These are phyloP conservation scores for Cephus nigrinus DNA, from an alignment of 2,888 invertebrate genomes.

Conservation along the genomic window DNA sequence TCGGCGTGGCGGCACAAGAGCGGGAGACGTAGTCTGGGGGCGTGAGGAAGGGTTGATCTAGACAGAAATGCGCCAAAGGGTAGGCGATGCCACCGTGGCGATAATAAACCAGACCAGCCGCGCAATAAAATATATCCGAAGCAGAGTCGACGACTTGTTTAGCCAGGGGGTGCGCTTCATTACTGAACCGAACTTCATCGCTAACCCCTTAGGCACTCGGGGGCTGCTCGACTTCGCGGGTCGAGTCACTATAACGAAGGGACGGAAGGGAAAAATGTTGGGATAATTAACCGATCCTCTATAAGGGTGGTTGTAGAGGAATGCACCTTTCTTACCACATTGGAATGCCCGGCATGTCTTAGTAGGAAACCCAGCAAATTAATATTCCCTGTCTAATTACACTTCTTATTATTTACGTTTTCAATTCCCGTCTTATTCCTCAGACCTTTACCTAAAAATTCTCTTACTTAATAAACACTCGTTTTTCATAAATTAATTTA, in stretches of 20 bases:
- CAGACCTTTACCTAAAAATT: no score
- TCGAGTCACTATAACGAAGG: neutral
- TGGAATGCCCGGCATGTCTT: neutral
- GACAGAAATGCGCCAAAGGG: constrained; percentile 45
- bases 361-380: neutral
- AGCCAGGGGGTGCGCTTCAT: constrained; percentile 59
- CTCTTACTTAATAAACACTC: no score
- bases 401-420: no score
- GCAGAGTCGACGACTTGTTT: constrained; percentile 64
- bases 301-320: constrained; percentile 3
- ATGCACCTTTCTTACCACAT: neutral
- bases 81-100: constrained; percentile 42
- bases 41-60: constrained; percentile 62
- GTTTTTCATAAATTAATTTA: no score
- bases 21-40: constrained; percentile 32
- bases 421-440: no score
- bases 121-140: constrained; percentile 64
- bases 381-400: neutral
- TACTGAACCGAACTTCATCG: constrained; percentile 62
- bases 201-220: constrained; percentile 55
- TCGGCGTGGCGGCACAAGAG: constrained; percentile 38
- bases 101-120: constrained; percentile 60
- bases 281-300: constrained; percentile 51
- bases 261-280: constrained; percentile 44
- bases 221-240: neutral